phyloP scores from a whole-genome alignment of 2,797 vertebrate genomes.

The Anguilla obscura region DNA sequence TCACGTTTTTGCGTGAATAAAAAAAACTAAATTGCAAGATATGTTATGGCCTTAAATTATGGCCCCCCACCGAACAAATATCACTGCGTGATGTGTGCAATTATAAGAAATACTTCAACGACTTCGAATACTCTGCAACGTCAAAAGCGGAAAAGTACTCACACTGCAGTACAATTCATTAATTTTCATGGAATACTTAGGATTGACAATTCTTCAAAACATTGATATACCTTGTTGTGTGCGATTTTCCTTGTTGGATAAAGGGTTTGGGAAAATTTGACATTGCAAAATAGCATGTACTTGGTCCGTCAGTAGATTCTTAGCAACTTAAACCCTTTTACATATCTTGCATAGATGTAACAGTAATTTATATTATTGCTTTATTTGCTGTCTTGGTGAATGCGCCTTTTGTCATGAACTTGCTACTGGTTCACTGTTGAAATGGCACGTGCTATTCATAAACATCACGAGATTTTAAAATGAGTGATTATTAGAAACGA shows the following conservation, averaged over 20 bases:
- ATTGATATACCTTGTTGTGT: neutral
- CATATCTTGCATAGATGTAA: constrained; percentile 17
- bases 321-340: neutral
- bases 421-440: neutral
- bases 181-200: neutral
- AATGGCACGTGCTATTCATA: neutral
- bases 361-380: constrained; percentile 9
- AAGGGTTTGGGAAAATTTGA: neutral
- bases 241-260: neutral
- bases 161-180: neutral
- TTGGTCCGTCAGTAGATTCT: neutral
- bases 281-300: neutral
- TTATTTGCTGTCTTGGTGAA: neutral
- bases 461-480: neutral
- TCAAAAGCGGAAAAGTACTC: neutral
- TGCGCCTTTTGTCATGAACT: neutral
- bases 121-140: neutral
- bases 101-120: neutral
- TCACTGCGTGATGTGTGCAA: neutral
- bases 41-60: neutral
- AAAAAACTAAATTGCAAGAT: neutral
- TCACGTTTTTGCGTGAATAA: neutral
- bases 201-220: neutral
- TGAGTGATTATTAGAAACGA: neutral
- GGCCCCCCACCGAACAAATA: neutral